phyloP scores from a whole-genome alignment of 2,888 invertebrate species.

The Eumerus sabulonum region DNA sequence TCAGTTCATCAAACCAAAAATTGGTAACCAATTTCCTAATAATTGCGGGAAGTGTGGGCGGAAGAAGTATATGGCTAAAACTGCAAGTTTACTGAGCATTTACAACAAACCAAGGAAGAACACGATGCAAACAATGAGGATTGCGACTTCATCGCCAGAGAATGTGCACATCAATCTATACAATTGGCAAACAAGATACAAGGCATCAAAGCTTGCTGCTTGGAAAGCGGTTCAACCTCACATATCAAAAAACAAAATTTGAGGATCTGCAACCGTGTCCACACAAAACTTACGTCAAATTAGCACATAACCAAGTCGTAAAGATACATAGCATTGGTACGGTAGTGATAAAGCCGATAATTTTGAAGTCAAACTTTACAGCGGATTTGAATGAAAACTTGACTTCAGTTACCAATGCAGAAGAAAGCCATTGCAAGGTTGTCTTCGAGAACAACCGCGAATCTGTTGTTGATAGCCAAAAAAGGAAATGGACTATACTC shows the following conservation, averaged over 20 bases:
- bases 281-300: not conserved
- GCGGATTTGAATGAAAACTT: conserved; percentile 14
- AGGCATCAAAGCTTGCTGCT: conserved; percentile 5
- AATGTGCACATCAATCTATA: conserved; percentile 11
- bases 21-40: not conserved
- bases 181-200: too few relatives aligned
- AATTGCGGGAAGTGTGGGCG: conserved; percentile 1
- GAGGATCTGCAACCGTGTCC: not conserved
- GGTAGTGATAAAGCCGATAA: conserved; percentile 10
- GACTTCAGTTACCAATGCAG: conserved; percentile 6
- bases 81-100: not conserved
- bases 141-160: conserved; percentile 9
- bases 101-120: conserved; percentile 1
- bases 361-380: too few relatives aligned
- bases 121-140: conserved; percentile 6
- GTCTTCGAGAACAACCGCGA: conserved; percentile 6
- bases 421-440: conserved; percentile 5
- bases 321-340: conserved; percentile 9
- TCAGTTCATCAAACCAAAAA: conserved; percentile 2
- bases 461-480: too few relatives aligned
- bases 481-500: not conserved
- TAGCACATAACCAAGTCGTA: conserved; percentile 1
- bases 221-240: not conserved
- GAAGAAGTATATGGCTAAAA: conserved; percentile 5
- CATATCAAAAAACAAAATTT: not conserved